Evolutionary conservation across 1,140 invertebrate species (phyloP).

Genomic region (Drosophila tsacasi): DNA sequence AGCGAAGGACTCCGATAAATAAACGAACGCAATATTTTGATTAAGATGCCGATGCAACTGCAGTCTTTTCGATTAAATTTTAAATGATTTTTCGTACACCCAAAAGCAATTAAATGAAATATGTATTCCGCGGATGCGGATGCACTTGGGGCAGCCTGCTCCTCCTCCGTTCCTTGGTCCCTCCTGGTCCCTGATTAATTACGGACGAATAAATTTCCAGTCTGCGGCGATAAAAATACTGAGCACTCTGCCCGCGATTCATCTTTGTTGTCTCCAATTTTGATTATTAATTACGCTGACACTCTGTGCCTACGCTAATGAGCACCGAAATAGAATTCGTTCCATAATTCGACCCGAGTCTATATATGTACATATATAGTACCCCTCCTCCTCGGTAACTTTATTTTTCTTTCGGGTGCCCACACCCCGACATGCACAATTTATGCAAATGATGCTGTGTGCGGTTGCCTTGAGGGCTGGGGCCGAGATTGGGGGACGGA

Average conservation of each 20-base stretch:
- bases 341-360: conserved; percentile 64
- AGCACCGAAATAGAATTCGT: conserved; percentile 71
- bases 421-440: conserved; percentile 51
- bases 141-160: background rate
- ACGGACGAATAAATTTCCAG: conserved; percentile 65
- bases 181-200: conserved; percentile 60
- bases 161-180: background rate
- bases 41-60: conserved; percentile 27
- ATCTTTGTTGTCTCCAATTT: conserved; percentile 23
- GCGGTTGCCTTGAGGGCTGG: conserved; percentile 23
- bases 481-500: background rate
- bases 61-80: conserved; percentile 48
- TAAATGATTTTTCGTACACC: conserved; percentile 29
- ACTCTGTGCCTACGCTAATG: conserved; percentile 71
- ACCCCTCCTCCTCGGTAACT: conserved; percentile 10
- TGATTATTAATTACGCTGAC: conserved; percentile 75
- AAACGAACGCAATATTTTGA: conserved; percentile 43
- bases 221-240: conserved; percentile 69
- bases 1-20: conserved; percentile 39
- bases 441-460: conserved; percentile 73
- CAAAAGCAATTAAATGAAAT: conserved; percentile 39
- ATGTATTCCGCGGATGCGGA: background rate
- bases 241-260: conserved; percentile 45
- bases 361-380: conserved; percentile 36
- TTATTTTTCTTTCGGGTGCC: conserved; percentile 46